A percentile compares a stretch with the other conserved stretches of the same genome.
Evolutionary conservation across 2,888 invertebrate genomes (phyloP).

Genomic region (Dicranocentrus wangi): DNA sequence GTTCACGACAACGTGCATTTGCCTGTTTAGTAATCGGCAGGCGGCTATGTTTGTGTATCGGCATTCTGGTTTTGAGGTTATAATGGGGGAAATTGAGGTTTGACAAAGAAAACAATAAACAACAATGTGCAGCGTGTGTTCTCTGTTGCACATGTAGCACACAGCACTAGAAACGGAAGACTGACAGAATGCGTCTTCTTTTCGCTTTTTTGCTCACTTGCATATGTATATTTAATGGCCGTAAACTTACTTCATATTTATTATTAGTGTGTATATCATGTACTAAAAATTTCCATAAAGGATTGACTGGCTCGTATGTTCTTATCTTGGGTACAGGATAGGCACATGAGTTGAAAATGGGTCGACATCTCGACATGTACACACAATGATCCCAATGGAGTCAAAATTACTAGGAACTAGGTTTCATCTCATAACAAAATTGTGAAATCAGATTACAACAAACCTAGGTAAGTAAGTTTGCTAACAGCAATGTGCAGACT

Average conservation of each 20-base stretch:
- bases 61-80: neutral
- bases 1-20: neutral
- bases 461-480: neutral
- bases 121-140: neutral
- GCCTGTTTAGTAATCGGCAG: neutral
- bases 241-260: neutral
- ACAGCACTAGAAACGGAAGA: no score
- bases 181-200: neutral
- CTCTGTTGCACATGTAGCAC: no score
- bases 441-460: slow-evolving; percentile 22
- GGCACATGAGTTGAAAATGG: neutral
- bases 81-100: neutral
- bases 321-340: neutral
- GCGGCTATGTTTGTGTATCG: no score
- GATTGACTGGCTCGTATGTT: neutral
- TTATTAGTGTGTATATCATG: neutral
- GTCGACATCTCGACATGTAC: neutral
- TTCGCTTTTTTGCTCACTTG: neutral
- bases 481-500: neutral
- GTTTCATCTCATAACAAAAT: neutral
- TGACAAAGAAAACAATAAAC: neutral
- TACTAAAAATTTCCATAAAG: neutral
- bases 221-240: neutral
- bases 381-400: neutral
- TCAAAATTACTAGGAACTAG: slow-evolving; percentile 14